These are phyloP conservation scores for Epizoanthus illoricatus DNA, from an alignment of 92 coral and sea anemone species.

Conservation along the genomic window DNA sequence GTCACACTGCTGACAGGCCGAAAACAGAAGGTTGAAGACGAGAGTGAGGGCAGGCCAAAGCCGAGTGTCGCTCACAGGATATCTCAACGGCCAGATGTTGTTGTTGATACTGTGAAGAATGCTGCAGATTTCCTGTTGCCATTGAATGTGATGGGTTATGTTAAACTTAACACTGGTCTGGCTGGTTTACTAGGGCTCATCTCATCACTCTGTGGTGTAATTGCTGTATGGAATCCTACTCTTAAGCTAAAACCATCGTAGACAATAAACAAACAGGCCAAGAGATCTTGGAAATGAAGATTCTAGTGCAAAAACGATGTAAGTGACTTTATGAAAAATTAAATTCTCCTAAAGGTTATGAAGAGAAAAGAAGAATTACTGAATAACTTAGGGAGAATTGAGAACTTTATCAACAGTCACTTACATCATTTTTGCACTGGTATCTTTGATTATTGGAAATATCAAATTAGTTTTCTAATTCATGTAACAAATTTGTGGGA, in stretches of 20 bases:
- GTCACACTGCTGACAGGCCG: constrained; percentile 55
- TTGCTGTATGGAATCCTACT: constrained; percentile 82
- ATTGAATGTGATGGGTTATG: constrained; percentile 86
- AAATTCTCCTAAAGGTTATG: no score
- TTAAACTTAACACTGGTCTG: constrained; percentile 80
- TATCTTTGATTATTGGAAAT: neutral
- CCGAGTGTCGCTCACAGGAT: constrained; percentile 56
- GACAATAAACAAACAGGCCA: neutral
- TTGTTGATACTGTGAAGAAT: constrained; percentile 91
- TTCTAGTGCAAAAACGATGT: no score
- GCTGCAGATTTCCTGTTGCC: constrained; percentile 92
- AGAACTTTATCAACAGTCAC: no score
- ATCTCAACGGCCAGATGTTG: constrained; percentile 82
- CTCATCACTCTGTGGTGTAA: constrained; percentile 86
- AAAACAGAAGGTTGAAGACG: constrained; percentile 74
- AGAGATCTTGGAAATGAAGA: no score
- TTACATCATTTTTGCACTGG: no score
- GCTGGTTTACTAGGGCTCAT: constrained; percentile 90
- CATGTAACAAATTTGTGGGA: no score
- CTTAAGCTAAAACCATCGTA: constrained; percentile 87
- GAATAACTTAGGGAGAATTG: no score
- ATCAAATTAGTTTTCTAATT: no score
- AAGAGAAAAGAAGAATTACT: no score
- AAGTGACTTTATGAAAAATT: no score
- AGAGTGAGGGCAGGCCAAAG: constrained; percentile 46